These are phyloP conservation scores for Halictus ligatus DNA, from an alignment of 2,888 invertebrate genomes.

Conservation along the genomic window DNA sequence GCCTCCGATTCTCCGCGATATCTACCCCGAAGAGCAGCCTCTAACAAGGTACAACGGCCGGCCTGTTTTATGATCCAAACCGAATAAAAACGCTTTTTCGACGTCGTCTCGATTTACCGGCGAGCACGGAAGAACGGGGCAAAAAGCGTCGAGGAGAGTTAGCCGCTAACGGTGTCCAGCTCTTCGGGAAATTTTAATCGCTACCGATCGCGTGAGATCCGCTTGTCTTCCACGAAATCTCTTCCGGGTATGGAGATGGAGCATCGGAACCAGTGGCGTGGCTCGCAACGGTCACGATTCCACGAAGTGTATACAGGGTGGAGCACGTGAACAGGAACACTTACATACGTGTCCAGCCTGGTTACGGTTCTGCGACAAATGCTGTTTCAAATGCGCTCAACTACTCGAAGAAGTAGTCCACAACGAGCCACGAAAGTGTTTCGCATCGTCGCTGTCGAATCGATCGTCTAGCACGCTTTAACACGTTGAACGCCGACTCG, in stretches of 20 bases:
- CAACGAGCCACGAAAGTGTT: background rate
- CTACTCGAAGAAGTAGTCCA: background rate
- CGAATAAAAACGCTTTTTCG: constrained; percentile 19
- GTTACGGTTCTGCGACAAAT: background rate
- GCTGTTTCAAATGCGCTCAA: background rate
- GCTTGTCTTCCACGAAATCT: background rate
- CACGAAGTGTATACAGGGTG: background rate
- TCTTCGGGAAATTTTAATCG: background rate
- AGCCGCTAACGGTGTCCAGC: constrained; percentile 21
- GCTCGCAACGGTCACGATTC: background rate
- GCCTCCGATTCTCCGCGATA: constrained; percentile 15
- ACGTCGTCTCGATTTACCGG: background rate
- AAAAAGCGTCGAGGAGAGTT: background rate
- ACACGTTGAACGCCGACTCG: background rate
- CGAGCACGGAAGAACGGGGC: background rate
- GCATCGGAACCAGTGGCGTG: constrained; percentile 5
- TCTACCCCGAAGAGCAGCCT: background rate
- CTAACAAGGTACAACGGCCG: background rate
- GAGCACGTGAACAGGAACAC: background rate
- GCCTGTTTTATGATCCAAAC: constrained; percentile 37
- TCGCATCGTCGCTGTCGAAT: too few species aligned
- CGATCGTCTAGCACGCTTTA: background rate
- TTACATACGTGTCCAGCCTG: background rate
- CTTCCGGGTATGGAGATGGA: constrained; percentile 1
- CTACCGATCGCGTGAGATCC: constrained; percentile 29